Evolutionary conservation across 1,140 invertebrate genomes (phyloP).

Genomic region (Aphidius ervi): DNA sequence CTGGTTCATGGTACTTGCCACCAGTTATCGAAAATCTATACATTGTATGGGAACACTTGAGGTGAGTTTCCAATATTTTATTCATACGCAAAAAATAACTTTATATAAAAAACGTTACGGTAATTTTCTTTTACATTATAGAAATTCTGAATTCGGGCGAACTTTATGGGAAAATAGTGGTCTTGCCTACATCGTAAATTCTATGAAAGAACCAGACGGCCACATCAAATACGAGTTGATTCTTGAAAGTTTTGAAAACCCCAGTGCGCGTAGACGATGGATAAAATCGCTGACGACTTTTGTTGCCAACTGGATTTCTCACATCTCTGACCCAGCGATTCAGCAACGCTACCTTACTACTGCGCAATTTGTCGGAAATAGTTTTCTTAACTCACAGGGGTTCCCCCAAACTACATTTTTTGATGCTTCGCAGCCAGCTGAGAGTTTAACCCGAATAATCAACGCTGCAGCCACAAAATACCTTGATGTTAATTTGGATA

Average conservation of each 20-base stretch:
- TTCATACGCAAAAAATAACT: neutral
- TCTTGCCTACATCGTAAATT: constrained; percentile 59
- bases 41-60: constrained; percentile 72
- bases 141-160: constrained; percentile 70
- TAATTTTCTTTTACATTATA: constrained; percentile 12
- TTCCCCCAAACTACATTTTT: constrained; percentile 68
- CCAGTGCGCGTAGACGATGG: constrained; percentile 71
- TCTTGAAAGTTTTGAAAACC: constrained; percentile 73
- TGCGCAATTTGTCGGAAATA: constrained; percentile 67
- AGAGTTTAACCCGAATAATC: constrained; percentile 61
- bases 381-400: constrained; percentile 70
- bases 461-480: constrained; percentile 68
- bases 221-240: constrained; percentile 67
- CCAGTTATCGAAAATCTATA: constrained; percentile 71
- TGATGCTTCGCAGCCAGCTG: constrained; percentile 62
- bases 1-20: constrained; percentile 68
- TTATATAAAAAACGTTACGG: neutral
- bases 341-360: constrained; percentile 69
- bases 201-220: constrained; percentile 61
- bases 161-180: constrained; percentile 70
- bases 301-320: constrained; percentile 68
- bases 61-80: constrained; percentile 28
- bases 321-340: constrained; percentile 69
- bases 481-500: constrained; percentile 67
- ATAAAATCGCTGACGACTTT: constrained; percentile 69